Percentiles rank a stretch among this genome's conserved stretches.
Conservation (phyloP, 2,797 vertebrate genomes). For the Thunnus albacares region DNA sequence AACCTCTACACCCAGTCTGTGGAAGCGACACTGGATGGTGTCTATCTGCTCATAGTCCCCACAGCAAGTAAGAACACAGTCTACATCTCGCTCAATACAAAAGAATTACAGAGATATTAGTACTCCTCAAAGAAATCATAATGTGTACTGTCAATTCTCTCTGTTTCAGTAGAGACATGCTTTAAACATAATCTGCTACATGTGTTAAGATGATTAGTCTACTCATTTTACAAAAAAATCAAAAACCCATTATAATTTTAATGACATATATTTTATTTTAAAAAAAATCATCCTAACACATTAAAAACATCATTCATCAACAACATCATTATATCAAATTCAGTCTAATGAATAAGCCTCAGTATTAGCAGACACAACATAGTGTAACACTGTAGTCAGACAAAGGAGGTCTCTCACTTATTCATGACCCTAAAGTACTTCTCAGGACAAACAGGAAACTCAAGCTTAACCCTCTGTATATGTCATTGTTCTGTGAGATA, state of each 20-base stretch:
- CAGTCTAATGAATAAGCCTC: neutral
- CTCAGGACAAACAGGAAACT: conserved; percentile 25
- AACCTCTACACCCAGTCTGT: conserved; percentile 97
- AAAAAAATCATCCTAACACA: neutral
- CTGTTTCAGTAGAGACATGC: neutral
- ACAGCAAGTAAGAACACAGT: conserved; percentile 92
- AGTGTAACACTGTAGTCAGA: neutral
- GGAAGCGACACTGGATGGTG: conserved; percentile 95
- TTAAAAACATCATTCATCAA: neutral
- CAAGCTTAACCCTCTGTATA: neutral
- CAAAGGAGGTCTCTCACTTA: conserved; percentile 20
- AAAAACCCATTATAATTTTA: neutral
- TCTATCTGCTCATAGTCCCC: conserved; percentile 96
- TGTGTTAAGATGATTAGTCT: neutral
- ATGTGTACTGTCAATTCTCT: neutral
- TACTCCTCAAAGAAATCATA: neutral
- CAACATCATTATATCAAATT: neutral
- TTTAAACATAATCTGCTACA: neutral
- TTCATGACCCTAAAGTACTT: conserved; percentile 38
- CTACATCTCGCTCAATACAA: no score
- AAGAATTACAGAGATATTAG: neutral
- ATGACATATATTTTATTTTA: neutral
- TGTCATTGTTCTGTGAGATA: conserved; percentile 13
- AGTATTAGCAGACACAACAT: neutral
- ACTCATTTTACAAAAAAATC: neutral